Evolutionary conservation across 30 jellyfish, hydroid and myxozoan species (phyloP), one percentile per base, ranked within the genome.

Genomic region (Cassiopea xamachana): DNA sequence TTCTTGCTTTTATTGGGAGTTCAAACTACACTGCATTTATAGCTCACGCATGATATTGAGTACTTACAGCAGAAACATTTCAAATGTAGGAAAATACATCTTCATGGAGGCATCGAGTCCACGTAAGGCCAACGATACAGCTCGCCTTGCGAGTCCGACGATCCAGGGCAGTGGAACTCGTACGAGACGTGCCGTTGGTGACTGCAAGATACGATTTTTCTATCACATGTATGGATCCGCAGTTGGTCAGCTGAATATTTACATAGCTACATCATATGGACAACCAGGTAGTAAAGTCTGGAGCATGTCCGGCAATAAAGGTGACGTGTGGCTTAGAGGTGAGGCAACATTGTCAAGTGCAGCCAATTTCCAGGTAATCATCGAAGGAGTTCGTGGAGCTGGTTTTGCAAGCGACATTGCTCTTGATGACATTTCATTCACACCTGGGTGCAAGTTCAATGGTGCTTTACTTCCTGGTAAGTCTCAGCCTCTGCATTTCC

Each of bases 171-270:
- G 97, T 1, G 97, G 93, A 12, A 50, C 95, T 1, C 85, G 98
- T 15, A 93, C 77, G n/a, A 71, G 91, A 78, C 86, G 97, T 39
- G 96, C 95, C 2, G 55, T 89, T 47, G 92, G 96, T 3, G 94
- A 77, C 80, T 96, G 99, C 89, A 58, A 79, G 14, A 75, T 96
- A 80, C 70, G 98, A 14, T 96, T 96, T 84, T 96, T 97, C 96
- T 96, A 96, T 75, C 99, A 96, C 97, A 96, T 96, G 99, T 82
- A 48, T 14, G 99, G 99, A 45, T 46, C 84, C 9, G 94, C 90
- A 50, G 62, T 92, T 48, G 99, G 99, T n/a, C 13, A 86, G 4
- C 87, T 96, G 69, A 85, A 89, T 69, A 94, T 96, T 45, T 92
- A 93, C 86, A 92, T 91, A n/a, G 99, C 99, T 47, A 96, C 98